phyloP scores from a whole-genome alignment of 2,888 invertebrate genomes.

The Orgyia antiqua region DNA sequence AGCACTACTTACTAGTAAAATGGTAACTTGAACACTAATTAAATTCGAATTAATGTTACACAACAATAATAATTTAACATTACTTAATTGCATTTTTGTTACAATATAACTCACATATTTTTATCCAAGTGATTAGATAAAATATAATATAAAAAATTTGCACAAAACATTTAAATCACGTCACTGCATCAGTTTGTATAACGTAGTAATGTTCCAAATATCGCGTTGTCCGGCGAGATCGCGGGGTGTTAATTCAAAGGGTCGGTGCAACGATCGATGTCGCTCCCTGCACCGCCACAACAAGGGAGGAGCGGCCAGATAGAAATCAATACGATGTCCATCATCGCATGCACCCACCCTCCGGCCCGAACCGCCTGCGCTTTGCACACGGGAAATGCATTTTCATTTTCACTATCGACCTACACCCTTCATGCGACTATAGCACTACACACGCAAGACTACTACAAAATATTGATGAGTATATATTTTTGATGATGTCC shows the following conservation, averaged over 20 bases:
- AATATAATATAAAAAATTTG: slow-evolving; percentile 41
- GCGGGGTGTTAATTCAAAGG: slow-evolving; percentile 48
- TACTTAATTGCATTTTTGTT: slow-evolving; percentile 23
- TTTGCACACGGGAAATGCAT: slow-evolving; percentile 73
- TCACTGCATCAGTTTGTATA: slow-evolving; percentile 32
- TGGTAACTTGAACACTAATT: too few species aligned
- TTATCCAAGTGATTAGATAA: slow-evolving; percentile 52
- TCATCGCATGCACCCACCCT: slow-evolving; percentile 81
- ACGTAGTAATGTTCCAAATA: slow-evolving; percentile 30
- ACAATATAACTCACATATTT: slow-evolving; percentile 33
- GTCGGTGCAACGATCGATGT: slow-evolving; percentile 71
- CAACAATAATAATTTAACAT: too few species aligned
- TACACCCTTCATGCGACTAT: slow-evolving; percentile 45
- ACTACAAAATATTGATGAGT: slow-evolving; percentile 34
- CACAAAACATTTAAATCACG: slow-evolving; percentile 33
- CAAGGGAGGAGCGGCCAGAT: slow-evolving; percentile 77
- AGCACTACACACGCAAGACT: slow-evolving; percentile 21
- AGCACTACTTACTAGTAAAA: too few species aligned
- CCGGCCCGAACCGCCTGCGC: slow-evolving; percentile 76
- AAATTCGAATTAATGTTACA: too few species aligned
- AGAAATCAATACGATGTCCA: slow-evolving; percentile 80
- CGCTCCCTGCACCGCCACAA: slow-evolving; percentile 72
- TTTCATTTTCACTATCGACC: slow-evolving; percentile 52
- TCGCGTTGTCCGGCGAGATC: slow-evolving; percentile 47
- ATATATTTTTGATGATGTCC: slow-evolving; percentile 54